These are phyloP conservation scores for Lissocephala sabroskyi DNA, from an alignment of 2,888 invertebrate species.

Conservation along the genomic window DNA sequence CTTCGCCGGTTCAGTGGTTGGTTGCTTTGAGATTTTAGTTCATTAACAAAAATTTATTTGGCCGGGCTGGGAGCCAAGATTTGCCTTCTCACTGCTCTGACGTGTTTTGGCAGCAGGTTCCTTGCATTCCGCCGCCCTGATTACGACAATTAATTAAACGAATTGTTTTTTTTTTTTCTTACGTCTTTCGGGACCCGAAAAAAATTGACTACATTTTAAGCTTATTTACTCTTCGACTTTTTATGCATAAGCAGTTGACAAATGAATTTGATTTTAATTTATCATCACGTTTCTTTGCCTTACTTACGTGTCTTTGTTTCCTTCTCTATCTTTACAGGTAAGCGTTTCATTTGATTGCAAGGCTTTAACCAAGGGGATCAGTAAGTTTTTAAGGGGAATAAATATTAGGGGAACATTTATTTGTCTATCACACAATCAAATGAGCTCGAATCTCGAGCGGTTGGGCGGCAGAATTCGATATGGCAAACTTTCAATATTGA, in stretches of 20 bases:
- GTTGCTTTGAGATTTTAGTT: too few species aligned
- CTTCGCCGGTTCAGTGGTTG: constrained; percentile 8
- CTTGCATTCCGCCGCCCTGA: constrained; percentile 14
- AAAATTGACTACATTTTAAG: constrained; percentile 15
- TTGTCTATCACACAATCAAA: too few species aligned
- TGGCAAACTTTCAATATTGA: too few species aligned
- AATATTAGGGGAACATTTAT: too few species aligned
- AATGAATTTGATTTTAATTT: constrained; percentile 29
- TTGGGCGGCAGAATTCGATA: too few species aligned
- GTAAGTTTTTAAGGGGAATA: too few species aligned
- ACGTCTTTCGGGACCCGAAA: too few species aligned
- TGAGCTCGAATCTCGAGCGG: too few species aligned
- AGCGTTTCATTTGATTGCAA: constrained; percentile 24
- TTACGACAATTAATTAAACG: constrained; percentile 53
- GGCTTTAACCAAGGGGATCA: too few species aligned
- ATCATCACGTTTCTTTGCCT: constrained; percentile 38
- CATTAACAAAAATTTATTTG: constrained; percentile 34
- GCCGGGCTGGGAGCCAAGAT: constrained; percentile 15
- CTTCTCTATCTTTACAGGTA: constrained; percentile 49
- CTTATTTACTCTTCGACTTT: neutral
- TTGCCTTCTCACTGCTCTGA: constrained; percentile 32
- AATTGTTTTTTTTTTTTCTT: constrained; percentile 20
- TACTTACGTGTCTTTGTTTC: too few species aligned
- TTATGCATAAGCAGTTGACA: constrained; percentile 1
- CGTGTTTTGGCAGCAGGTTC: constrained; percentile 46